phyloP scores from a whole-genome alignment of 2,888 invertebrate species.

The Apamea crenata region DNA sequence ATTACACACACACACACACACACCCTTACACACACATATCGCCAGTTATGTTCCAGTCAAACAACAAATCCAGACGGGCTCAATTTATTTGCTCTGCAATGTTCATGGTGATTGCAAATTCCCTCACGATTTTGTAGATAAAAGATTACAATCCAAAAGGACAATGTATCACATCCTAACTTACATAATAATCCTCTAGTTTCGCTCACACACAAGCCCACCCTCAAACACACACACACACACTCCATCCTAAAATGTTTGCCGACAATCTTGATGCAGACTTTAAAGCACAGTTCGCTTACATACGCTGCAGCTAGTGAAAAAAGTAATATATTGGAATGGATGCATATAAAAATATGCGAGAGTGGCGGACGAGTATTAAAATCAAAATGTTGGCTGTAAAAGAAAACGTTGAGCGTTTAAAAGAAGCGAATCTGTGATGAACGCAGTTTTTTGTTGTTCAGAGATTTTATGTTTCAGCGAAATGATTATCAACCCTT shows the following conservation, averaged over 20 bases:
- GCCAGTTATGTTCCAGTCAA: too few species aligned
- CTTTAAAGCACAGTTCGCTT: constrained; percentile 9
- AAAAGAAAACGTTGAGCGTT: constrained; percentile 23
- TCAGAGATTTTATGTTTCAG: not conserved
- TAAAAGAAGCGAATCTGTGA: not conserved
- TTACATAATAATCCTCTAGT: constrained; percentile 13
- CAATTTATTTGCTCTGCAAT: too few species aligned
- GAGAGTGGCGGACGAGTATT: constrained; percentile 6
- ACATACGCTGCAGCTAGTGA: not conserved
- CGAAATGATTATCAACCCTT: too few species aligned
- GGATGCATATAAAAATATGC: constrained; percentile 32
- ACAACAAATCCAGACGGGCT: too few species aligned
- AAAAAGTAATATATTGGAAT: constrained; percentile 36
- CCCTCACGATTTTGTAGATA: not conserved
- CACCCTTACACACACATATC: too few species aligned
- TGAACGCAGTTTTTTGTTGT: not conserved
- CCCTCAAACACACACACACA: not conserved
- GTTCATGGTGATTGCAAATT: not conserved
- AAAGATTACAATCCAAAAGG: constrained; percentile 4
- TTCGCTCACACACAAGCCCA: not conserved
- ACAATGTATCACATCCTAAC: not conserved
- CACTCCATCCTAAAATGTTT: constrained; percentile 27
- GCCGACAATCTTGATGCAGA: constrained; percentile 21
- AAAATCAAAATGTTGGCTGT: constrained; percentile 24
- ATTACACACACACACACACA: too few species aligned